These are phyloP conservation scores for Nephrotoma appendiculata DNA, from an alignment of 2,888 invertebrate genomes.

Conservation along the genomic window DNA sequence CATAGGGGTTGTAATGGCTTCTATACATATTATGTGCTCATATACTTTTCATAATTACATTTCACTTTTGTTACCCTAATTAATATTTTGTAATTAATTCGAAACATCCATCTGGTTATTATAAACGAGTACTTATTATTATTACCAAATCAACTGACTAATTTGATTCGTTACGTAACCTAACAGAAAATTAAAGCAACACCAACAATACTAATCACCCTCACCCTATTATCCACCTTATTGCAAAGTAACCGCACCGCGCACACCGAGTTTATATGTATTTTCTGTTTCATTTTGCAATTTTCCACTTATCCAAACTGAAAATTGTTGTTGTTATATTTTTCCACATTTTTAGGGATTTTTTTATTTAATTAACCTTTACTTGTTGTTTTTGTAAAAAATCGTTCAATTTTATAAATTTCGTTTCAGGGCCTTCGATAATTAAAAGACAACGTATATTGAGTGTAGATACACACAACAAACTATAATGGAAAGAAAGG, in stretches of 20 bases:
- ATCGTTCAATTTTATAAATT: neutral
- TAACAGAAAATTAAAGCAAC: neutral
- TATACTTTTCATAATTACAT: neutral
- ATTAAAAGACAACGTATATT: neutral
- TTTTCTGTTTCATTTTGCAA: neutral
- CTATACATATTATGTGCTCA: neutral
- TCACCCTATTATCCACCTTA: neutral
- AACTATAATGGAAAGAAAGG: neutral
- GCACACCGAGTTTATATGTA: too few species aligned
- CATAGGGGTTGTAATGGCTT: neutral
- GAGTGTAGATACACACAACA: neutral
- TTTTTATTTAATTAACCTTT: neutral
- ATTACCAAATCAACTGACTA: neutral
- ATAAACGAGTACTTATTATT: neutral
- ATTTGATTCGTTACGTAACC: neutral
- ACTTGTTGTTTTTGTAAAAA: neutral
- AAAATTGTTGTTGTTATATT: neutral
- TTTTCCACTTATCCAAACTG: neutral
- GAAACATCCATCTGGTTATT: neutral
- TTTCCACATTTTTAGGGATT: neutral
- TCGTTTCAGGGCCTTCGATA: neutral
- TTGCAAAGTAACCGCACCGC: too few species aligned
- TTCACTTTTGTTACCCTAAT: neutral
- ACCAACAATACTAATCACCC: neutral
- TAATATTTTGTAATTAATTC: neutral